These are phyloP conservation scores for Dryas iulia DNA, from an alignment of 1,140 invertebrate species.

Conservation along the genomic window DNA sequence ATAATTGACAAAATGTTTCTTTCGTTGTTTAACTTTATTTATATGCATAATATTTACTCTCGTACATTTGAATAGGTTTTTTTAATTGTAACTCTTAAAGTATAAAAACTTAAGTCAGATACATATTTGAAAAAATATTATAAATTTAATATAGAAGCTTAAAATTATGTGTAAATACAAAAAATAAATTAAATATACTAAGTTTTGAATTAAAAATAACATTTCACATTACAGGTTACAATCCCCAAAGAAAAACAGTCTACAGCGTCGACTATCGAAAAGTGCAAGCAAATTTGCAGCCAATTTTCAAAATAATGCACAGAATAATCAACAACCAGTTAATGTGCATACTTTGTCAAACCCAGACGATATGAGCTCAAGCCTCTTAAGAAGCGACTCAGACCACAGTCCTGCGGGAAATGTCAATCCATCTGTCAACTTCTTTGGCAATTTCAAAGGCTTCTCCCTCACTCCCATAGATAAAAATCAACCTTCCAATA, in stretches of 20 bases:
- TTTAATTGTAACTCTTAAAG: too few species aligned
- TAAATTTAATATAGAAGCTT: too few species aligned
- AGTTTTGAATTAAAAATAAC: conserved; percentile 2
- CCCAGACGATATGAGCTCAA: conserved; percentile 83
- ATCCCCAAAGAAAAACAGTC: conserved; percentile 72
- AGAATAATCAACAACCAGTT: conserved; percentile 76
- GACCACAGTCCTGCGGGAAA: conserved; percentile 78
- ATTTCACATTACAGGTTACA: conserved; percentile 52
- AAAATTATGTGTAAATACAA: too few species aligned
- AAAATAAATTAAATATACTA: too few species aligned
- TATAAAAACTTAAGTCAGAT: too few species aligned
- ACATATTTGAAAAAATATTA: too few species aligned
- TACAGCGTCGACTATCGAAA: conserved; percentile 68
- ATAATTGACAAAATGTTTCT: too few species aligned
- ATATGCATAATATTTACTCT: too few species aligned
- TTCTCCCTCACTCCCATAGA: conserved; percentile 87
- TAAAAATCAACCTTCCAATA: conserved; percentile 67
- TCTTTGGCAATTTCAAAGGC: conserved; percentile 92
- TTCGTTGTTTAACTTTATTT: too few species aligned
- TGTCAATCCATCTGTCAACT: conserved; percentile 79
- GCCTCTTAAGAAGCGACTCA: conserved; percentile 78
- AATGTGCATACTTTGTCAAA: conserved; percentile 78
- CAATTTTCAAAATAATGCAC: conserved; percentile 62
- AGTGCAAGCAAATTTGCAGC: conserved; percentile 73
- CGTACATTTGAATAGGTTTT: too few species aligned